Conservation (phyloP, 2,113 vertebrate species). For the Nycticorax nycticorax region DNA sequence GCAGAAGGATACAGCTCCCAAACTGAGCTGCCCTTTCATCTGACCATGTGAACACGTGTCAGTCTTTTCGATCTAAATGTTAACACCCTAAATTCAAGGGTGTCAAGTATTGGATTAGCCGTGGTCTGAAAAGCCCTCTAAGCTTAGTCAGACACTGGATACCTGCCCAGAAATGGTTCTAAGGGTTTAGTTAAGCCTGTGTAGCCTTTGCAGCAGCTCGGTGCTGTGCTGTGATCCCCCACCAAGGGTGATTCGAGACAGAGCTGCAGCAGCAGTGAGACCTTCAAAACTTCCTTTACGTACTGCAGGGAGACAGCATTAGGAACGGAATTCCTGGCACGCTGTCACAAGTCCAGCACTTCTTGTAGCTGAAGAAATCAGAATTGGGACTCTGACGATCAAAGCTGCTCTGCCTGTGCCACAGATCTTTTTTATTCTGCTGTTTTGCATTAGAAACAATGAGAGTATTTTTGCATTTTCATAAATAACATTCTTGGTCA, state of each 20-base stretch:
- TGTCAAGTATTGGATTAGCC: neutral
- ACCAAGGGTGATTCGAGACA: neutral
- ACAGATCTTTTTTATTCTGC: neutral
- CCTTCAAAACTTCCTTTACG: neutral
- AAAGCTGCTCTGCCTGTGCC: neutral
- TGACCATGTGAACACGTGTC: neutral
- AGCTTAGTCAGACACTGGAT: neutral
- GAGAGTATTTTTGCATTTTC: neutral
- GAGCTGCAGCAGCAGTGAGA: neutral
- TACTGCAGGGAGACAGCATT: neutral
- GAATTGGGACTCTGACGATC: rapidly evolving
- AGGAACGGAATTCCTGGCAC: neutral
- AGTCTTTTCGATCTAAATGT: neutral
- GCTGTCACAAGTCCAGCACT: neutral
- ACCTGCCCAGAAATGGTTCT: neutral
- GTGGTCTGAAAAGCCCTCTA: neutral
- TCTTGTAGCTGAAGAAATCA: neutral
- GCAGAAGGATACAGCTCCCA: neutral
- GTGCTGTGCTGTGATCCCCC: neutral
- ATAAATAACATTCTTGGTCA: neutral
- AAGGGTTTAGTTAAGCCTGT: neutral
- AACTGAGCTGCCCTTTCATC: neutral
- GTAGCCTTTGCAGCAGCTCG: neutral
- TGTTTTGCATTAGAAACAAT: neutral
- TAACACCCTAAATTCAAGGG: neutral